phyloP scores from a whole-genome alignment of 2,888 invertebrate genomes.

The Synanthedon vespiformis region DNA sequence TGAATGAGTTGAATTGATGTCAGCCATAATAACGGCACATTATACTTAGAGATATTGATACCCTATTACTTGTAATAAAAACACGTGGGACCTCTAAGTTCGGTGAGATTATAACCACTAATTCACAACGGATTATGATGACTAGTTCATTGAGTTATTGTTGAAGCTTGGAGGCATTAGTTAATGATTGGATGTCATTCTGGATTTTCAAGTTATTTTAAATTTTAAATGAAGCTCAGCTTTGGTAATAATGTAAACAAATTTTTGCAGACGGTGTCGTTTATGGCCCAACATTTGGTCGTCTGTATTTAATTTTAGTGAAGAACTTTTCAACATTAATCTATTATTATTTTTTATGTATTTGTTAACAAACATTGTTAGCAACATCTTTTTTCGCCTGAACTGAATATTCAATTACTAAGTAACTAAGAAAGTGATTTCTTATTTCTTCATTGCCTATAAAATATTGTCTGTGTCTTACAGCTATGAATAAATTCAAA shows the following conservation, averaged over 20 bases:
- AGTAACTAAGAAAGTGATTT: too few relatives aligned
- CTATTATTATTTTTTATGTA: too few relatives aligned
- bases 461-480: too few relatives aligned
- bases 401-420: too few relatives aligned
- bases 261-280: background rate
- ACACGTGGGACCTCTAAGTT: conserved; percentile 13
- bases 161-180: background rate
- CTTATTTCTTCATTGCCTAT: too few relatives aligned
- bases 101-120: conserved; percentile 15
- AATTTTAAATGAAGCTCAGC: background rate
- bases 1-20: conserved; percentile 27
- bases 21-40: conserved; percentile 37
- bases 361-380: too few relatives aligned
- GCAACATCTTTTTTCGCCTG: too few relatives aligned
- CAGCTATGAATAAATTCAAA: too few relatives aligned
- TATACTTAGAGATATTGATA: conserved; percentile 26
- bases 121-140: conserved; percentile 13
- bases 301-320: too few relatives aligned
- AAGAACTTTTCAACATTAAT: too few relatives aligned
- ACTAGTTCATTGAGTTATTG: conserved; percentile 9
- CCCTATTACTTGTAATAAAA: conserved; percentile 55
- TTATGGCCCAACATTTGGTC: background rate
- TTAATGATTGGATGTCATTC: background rate
- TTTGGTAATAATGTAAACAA: background rate
- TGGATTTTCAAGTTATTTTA: conserved; percentile 1